Evolutionary conservation across 1,140 invertebrate species (phyloP).

Genomic region (Drosophila sp.): DNA sequence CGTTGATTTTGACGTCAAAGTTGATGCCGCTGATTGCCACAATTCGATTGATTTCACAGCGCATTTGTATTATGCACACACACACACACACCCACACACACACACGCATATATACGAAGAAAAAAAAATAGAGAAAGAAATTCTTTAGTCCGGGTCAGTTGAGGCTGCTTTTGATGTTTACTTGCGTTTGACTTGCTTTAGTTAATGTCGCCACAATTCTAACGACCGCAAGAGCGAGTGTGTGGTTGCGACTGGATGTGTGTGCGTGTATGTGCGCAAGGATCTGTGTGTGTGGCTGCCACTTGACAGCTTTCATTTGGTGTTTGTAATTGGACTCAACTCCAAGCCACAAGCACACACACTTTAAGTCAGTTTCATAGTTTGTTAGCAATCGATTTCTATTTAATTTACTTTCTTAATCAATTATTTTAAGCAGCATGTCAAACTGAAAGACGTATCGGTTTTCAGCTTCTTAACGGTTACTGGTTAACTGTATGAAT

Average conservation of each 20-base stretch:
- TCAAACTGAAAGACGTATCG: too few relatives aligned
- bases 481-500: too few relatives aligned
- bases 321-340: conserved; percentile 13
- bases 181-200: conserved; percentile 39
- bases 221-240: not conserved
- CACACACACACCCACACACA: conserved; percentile 7
- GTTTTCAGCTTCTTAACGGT: too few relatives aligned
- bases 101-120: conserved; percentile 7
- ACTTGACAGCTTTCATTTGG: not conserved
- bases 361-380: too few relatives aligned
- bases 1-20: conserved; percentile 26
- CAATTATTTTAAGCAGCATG: too few relatives aligned
- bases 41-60: conserved; percentile 78
- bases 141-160: conserved; percentile 29
- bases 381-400: too few relatives aligned
- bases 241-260: conserved; percentile 7
- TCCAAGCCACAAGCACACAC: conserved; percentile 2
- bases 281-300: conserved; percentile 8
- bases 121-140: not conserved
- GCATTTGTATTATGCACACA: conserved; percentile 46
- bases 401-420: too few relatives aligned
- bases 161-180: conserved; percentile 45
- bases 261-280: conserved; percentile 16
- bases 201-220: conserved; percentile 47
- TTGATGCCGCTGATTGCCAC: conserved; percentile 65